Evolutionary conservation across 1,140 invertebrate species (phyloP).

Genomic region (Procambarus clarkii): DNA sequence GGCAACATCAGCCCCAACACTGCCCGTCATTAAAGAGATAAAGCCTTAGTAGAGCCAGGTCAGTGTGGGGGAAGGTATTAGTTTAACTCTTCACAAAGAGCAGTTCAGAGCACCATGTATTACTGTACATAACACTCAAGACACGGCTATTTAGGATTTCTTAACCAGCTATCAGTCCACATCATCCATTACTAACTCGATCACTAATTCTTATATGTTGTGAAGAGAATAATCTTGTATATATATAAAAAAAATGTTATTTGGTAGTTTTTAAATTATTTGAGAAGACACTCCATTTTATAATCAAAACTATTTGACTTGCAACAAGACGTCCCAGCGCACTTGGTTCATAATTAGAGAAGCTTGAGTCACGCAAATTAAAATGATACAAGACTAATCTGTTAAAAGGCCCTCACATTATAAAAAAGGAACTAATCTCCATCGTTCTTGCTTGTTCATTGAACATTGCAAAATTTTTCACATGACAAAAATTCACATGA

Average conservation of each 20-base stretch:
- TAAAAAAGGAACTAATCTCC: slow-evolving; percentile 34
- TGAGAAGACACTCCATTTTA: not conserved
- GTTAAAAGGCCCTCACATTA: slow-evolving; percentile 45
- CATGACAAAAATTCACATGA: slow-evolving; percentile 24
- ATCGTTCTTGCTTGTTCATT: slow-evolving; percentile 19
- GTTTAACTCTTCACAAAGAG: slow-evolving; percentile 40
- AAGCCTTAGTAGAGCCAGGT: not conserved
- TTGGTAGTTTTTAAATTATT: not conserved
- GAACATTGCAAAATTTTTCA: slow-evolving; percentile 22
- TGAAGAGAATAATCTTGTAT: not conserved
- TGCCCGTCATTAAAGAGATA: not conserved
- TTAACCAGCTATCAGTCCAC: slow-evolving; percentile 21
- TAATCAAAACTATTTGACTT: not conserved
- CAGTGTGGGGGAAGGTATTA: slow-evolving; percentile 6
- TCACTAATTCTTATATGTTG: not conserved
- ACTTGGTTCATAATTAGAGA: not conserved
- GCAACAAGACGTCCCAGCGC: not conserved
- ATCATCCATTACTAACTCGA: slow-evolving; percentile 2
- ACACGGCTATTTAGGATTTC: slow-evolving; percentile 1
- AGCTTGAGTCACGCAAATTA: not conserved
- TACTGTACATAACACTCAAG: slow-evolving; percentile 46
- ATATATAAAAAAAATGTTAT: not conserved
- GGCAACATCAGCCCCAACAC: slow-evolving; percentile 11
- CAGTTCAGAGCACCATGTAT: slow-evolving; percentile 63
- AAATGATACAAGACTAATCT: slow-evolving; percentile 6